phyloP scores from a whole-genome alignment of 2,797 vertebrate genomes.

The Cynodonichthys magdalenae region DNA sequence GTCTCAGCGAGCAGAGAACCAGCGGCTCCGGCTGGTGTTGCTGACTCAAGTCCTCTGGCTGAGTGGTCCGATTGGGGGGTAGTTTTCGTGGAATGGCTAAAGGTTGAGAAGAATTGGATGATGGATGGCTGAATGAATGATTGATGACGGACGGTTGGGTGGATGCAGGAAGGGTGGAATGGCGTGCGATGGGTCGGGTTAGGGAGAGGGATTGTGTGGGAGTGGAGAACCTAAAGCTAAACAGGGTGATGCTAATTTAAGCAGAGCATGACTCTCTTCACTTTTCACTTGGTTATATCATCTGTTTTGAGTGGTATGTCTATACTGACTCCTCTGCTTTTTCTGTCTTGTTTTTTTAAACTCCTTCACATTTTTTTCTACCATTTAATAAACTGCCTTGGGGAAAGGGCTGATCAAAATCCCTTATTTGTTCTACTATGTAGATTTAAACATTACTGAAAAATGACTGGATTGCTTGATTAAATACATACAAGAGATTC shows the following conservation, averaged over 20 bases:
- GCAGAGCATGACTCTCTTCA: conserved; percentile 46
- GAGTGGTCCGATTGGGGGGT: conserved; percentile 9
- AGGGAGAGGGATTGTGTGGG: conserved; percentile 48
- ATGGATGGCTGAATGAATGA: conserved; percentile 34
- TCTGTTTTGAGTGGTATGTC: conserved; percentile 20
- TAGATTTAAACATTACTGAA: not conserved
- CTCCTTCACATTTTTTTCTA: not conserved
- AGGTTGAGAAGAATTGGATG: conserved; percentile 22
- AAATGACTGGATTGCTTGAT: conserved; percentile 5
- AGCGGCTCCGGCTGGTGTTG: conserved; percentile 42
- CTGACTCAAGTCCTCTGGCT: conserved; percentile 28
- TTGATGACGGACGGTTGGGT: conserved; percentile 40
- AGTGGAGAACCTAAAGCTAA: conserved; percentile 52
- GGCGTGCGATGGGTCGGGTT: conserved; percentile 23
- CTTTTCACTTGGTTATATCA: conserved; percentile 59
- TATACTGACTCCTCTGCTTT: conserved; percentile 5
- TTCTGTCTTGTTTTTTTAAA: not conserved
- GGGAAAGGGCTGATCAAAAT: conserved; percentile 18
- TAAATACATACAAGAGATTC: not conserved
- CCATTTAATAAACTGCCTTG: not conserved
- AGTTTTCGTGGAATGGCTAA: conserved; percentile 9
- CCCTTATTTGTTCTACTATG: conserved; percentile 8
- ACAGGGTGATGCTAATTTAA: conserved; percentile 49
- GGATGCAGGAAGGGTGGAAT: conserved; percentile 27
- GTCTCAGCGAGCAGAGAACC: conserved; percentile 40